Evolutionary conservation across 2,888 invertebrate genomes (phyloP), one percentile per base, ranked within the genome.

Genomic region (Acanthopleura granulata): DNA sequence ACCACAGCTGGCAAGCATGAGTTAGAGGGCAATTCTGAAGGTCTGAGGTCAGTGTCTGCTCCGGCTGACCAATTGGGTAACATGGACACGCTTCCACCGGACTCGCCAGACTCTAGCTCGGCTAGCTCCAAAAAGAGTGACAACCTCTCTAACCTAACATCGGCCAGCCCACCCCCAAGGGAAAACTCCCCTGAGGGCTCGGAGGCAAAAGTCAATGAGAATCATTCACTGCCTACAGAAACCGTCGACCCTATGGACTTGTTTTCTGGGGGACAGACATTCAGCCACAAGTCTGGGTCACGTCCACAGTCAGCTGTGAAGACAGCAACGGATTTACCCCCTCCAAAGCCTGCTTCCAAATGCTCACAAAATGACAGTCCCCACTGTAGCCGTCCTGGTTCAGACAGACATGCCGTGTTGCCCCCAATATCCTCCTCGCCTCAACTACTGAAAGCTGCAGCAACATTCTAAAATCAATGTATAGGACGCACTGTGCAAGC

Each of bases 401-500:
- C 88, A 49, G 79, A 84, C 11, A 82, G 83, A 77, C 88, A 85
- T 78, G 79, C 80, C 78, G 83, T 89, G 51, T 78, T 89, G 76
- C 89, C 89, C 70, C 89, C 89, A 40, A 89, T 89, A 29, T 18
- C 71, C 6, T 11, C 71, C 1, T 49, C 71, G 1, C 71, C 71
- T 18, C 6, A 66, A 66, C 16, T 25, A 66, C 25, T 27, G 66
- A 18, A 27, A 66, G 22, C 66, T 66, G 12, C 22, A 22, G 57
- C 57, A 6, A 57, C 57, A 9, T 57, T 57, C 22, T 57, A 57
- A 40, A 40, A 40, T 40, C 40, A 40, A 9, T 40, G 4, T 40
- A 3, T 40, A 40, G 9, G 9, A 40, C 40, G 4, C 9, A 9
- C 3, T 6, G 9, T 3, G 4, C 40, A 40, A 40, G 40, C 40